A percentile compares a stretch with the other conserved stretches of the same genome.
These are phyloP conservation scores for Hyalella azteca DNA, from an alignment of 2,888 invertebrate species.

Conservation along the genomic window DNA sequence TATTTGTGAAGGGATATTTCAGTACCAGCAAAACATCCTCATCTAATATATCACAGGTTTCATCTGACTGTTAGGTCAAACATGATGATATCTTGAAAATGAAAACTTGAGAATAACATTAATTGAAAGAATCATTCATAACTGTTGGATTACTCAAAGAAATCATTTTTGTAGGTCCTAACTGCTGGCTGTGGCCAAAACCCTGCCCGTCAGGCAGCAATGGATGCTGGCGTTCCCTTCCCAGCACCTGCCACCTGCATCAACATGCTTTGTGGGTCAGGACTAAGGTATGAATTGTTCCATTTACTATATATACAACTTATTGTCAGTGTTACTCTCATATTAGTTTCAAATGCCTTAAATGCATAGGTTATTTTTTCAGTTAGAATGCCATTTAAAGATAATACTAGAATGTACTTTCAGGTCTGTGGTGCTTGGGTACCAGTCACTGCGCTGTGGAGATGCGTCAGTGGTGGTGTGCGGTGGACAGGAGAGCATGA, in stretches of 20 bases:
- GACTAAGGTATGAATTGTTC: conserved; percentile 70
- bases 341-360: too few species aligned
- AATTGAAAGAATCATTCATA: too few species aligned
- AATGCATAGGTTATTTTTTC: background rate
- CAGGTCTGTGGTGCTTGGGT: conserved; percentile 72
- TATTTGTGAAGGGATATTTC: too few species aligned
- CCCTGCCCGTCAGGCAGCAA: conserved; percentile 78
- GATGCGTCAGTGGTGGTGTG: conserved; percentile 74
- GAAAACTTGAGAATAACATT: too few species aligned
- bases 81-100: too few species aligned
- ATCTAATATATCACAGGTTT: too few species aligned
- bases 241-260: conserved; percentile 73
- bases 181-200: conserved; percentile 80
- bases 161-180: conserved; percentile 66
- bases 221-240: conserved; percentile 75
- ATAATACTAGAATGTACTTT: conserved; percentile 46
- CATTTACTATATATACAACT: too few species aligned
- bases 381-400: background rate
- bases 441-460: conserved; percentile 72
- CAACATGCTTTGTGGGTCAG: conserved; percentile 84
- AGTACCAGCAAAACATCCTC: too few species aligned
- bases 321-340: background rate
- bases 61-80: too few species aligned
- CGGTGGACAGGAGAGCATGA: conserved; percentile 86
- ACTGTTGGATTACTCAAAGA: too few species aligned